Evolutionary conservation across 1,140 invertebrate genomes (phyloP), one percentile per base, ranked within the genome.

Genomic region (Spodoptera frugiperda): DNA sequence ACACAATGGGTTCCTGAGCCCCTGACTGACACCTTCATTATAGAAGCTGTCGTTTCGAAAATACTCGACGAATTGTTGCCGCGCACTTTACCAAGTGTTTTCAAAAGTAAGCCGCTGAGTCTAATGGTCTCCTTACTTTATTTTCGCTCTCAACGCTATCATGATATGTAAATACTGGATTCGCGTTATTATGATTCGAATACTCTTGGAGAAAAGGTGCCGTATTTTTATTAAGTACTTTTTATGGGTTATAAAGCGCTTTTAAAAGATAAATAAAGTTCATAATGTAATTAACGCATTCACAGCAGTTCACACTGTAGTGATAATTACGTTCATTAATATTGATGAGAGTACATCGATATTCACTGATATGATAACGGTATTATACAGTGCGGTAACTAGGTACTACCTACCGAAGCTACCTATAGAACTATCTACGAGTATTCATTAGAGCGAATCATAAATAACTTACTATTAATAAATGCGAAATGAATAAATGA

Each of bases 11-110:
- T 79, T 83, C 73, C 68, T 79, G 79, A 85, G 76, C 76, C 78
- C 73, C 79, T 87, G 85, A 87, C 86, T 87, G 85, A 88, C 85
- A 83, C 84, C 83, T 90, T 87, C 87, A 88, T 89, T 89, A 88
- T 72, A 82, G 80, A 53, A 79, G 82, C 77, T 88, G 87, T 88
- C 82, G 82, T 86, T 83, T 84, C 67, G 72, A 79, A 84, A 89
- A 84, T 86, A 83, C 82, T 83, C 73, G 48, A 55, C 75, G 77
- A 83, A 85, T 86, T 85, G 80, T 84, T 77, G 57, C 63, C 48
- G 67, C 59, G 30, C 55, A 54, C 46, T 33, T 76, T 78, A 51
- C 73, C 63, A 17, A 75, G 61, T 78, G 63, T 76, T 78, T 49
- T 55, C 71, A 70, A 78, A 76, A 80, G 72, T 77, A 77, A 57